Conservation (phyloP, 2,797 vertebrate genomes). For the Hippoglossus hippoglossus region DNA sequence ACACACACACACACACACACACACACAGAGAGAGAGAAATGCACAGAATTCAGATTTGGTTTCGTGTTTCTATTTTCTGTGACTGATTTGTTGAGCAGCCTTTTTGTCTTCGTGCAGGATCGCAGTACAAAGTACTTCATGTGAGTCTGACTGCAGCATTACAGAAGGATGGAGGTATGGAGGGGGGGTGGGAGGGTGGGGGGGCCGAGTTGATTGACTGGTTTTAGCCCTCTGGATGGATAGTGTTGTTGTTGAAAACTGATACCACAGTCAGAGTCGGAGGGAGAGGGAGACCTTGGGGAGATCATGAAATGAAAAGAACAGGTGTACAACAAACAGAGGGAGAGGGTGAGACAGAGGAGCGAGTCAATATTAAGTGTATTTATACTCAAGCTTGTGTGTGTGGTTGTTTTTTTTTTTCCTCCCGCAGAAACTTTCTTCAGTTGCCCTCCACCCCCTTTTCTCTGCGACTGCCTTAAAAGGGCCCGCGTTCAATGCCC, state of each 20-base stretch:
- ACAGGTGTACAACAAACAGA: conserved; percentile 71
- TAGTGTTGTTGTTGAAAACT: conserved; percentile 75
- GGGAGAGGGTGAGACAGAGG: conserved; percentile 56
- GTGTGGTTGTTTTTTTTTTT: conserved; percentile 23
- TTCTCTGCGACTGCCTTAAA: conserved; percentile 72
- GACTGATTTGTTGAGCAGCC: not conserved
- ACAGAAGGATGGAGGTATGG: conserved; percentile 26
- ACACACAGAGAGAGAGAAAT: conserved; percentile 16
- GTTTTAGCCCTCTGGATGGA: conserved; percentile 66
- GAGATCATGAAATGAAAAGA: conserved; percentile 70
- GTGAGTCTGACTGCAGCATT: conserved; percentile 43
- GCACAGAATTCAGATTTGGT: not conserved
- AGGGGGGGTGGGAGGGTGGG: not conserved
- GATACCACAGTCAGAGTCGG: conserved; percentile 68
- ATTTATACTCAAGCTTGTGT: conserved; percentile 75
- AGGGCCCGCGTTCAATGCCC: conserved; percentile 60
- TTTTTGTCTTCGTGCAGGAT: not conserved
- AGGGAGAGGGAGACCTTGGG: conserved; percentile 76
- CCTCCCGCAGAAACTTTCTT: conserved; percentile 44
- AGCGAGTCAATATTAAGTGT: conserved; percentile 70
- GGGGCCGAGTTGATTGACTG: conserved; percentile 54
- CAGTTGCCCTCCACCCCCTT: conserved; percentile 47
- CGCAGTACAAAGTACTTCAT: conserved; percentile 11
- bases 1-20: not conserved
- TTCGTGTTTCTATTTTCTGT: not conserved